Percentiles rank a stretch among this genome's conserved stretches.
phyloP scores from a whole-genome alignment of 2,113 vertebrate species.

The Bos taurus region ARS-UCD2.0 NC_037343.1:47371501-47372000 shows the following conservation, averaged over 20 bases:
- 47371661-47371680: accelerated
- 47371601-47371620: constrained; percentile 69
- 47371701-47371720: accelerated
- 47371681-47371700: accelerated
- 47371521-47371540: constrained; percentile 91
- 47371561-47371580: constrained; percentile 87
- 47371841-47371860: not conserved
- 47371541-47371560: constrained; percentile 89
- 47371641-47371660: constrained; percentile 75
- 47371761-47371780: accelerated
- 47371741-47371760: accelerated
- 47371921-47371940: not conserved
- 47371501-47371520: constrained; percentile 91
- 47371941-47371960: accelerated
- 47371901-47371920: not conserved
- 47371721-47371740: accelerated
- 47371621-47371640: constrained; percentile 52
- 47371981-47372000: not conserved
- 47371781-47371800: accelerated
- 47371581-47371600: constrained; percentile 26
- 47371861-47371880: not conserved
- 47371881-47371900: not conserved
- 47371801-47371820: not conserved
- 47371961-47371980: accelerated
- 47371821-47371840: not conserved